Conservation (phyloP, 2,888 invertebrate genomes). For the Dynastes maya region DNA sequence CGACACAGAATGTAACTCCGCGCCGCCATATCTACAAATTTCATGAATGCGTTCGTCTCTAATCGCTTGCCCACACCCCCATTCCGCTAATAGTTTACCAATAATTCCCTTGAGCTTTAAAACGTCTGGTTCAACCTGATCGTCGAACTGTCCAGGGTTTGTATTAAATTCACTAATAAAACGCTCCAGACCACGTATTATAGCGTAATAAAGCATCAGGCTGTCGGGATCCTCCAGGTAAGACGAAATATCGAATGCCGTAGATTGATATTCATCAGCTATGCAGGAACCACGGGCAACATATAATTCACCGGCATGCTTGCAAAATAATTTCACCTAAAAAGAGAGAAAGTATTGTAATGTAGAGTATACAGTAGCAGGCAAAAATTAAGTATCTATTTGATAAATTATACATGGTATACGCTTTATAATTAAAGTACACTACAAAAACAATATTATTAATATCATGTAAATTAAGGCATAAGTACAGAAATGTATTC, state of each 20-base stretch:
- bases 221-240: conserved; percentile 86
- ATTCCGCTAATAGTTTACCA: conserved; percentile 85
- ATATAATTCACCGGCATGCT: conserved; percentile 87
- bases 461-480: no score
- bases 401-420: not conserved
- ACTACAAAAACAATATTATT: no score
- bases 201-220: conserved; percentile 91
- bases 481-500: no score
- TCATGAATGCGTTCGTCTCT: conserved; percentile 97
- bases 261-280: conserved; percentile 83
- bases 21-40: conserved; percentile 95
- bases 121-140: conserved; percentile 92
- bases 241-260: conserved; percentile 64
- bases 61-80: conserved; percentile 82
- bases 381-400: not conserved
- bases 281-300: conserved; percentile 86
- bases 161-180: conserved; percentile 91
- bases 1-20: conserved; percentile 95
- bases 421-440: no score
- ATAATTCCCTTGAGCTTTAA: conserved; percentile 83
- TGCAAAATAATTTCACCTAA: conserved; percentile 87
- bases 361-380: not conserved
- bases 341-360: conserved; percentile 51
- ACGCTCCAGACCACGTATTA: conserved; percentile 91
- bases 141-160: conserved; percentile 90